Base-by-base conservation (phyloP, 2,113 vertebrate species). In the Rhipidura dahli region DNA sequence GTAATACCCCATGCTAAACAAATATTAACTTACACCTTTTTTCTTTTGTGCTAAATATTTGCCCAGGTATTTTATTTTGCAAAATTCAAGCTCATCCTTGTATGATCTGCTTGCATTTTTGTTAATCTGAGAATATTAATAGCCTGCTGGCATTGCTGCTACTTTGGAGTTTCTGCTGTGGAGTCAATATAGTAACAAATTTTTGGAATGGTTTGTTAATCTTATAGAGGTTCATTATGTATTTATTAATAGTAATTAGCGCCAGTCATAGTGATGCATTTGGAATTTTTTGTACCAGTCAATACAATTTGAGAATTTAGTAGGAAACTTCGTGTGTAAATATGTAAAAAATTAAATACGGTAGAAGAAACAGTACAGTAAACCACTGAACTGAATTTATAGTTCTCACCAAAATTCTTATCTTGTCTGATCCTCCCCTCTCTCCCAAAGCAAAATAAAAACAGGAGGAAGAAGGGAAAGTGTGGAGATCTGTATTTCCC, bases 201-300 rank as follows among this genome's bases (percentile, higher is more conserved):
- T 90, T 93, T 78, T 73, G 18, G 85, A 89, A 83, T 60, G 56
- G 49, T 87, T 92, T 92, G 54, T 96, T 95, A 92, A 78, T 94
- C 85, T 95, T 94, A 92, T 86, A 94, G 90, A 51, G 42, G 22
- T 73, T 83, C 56, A 66, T 88, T 90, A 63, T 54, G 75, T 64
- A 24, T 86, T 92, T 94, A 92, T 95, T 90, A 93, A 81, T 89
- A 70, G 85, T 21, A 90, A 64, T 96, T 94, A 75, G 24, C 87
- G 28, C 56, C 61, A 70, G 39, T 89, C 77, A 28, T 15, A 33
- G 33, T 20, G 31, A 65, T 9, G 1, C 40, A 24, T 66, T 93
- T 68, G 60, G 51, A 92, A 81, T 18, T 78, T 85, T 73, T 66
- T 40, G 5, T 57, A 50, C 56, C 24, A 50, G 70, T 72, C 63